Evolutionary conservation across 2,113 vertebrate genomes (phyloP).

Genomic region (Ceyx margarethae): DNA sequence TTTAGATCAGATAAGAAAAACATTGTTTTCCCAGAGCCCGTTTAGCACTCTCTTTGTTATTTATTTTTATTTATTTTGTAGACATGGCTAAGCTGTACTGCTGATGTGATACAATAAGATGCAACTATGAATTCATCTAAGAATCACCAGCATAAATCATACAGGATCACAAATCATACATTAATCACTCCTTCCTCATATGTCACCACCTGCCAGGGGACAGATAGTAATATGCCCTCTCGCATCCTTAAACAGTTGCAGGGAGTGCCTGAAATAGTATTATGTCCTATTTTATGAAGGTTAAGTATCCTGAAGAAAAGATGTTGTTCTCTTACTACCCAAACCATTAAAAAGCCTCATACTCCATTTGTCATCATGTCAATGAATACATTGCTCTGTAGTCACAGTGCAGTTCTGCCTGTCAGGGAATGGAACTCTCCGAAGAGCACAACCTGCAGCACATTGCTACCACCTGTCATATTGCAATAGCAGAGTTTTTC

Average conservation of each 20-base stretch:
- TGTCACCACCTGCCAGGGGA: not conserved
- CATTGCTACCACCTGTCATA: not conserved
- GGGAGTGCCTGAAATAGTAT: not conserved
- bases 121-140: not conserved
- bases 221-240: not conserved
- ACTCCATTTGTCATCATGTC: not conserved
- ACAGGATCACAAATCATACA: not conserved
- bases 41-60: not conserved
- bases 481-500: not conserved
- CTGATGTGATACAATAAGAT: not conserved
- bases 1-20: not conserved
- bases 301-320: constrained; percentile 24
- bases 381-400: not conserved
- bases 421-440: not conserved
- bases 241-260: not conserved
- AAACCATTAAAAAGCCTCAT: constrained; percentile 7
- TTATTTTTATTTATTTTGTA: not conserved
- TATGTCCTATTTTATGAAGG: constrained; percentile 27
- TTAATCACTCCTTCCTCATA: constrained; percentile 1
- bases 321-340: not conserved
- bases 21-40: not conserved
- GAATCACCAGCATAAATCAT: not conserved
- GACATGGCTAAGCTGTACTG: not conserved
- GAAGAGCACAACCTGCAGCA: not conserved
- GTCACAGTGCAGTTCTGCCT: not conserved